A percentile compares a stretch with the other conserved stretches of the same genome.
Evolutionary conservation across 2,797 vertebrate genomes (phyloP).

Genomic region (Phataginus tetradactyla): DNA sequence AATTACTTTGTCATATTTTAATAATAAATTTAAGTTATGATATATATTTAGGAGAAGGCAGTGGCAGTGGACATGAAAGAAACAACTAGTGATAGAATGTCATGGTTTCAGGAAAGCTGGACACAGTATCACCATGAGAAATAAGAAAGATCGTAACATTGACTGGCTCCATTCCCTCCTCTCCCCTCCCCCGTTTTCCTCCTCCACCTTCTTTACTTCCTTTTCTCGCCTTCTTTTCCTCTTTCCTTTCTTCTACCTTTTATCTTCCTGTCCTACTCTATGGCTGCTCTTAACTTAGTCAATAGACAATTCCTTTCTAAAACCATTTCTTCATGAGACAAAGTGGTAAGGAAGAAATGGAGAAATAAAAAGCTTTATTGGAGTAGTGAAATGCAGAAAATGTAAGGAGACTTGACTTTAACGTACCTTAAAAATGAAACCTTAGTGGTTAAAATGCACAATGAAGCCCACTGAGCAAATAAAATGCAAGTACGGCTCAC

Average conservation of each 20-base stretch:
- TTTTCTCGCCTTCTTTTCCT: too few relatives aligned
- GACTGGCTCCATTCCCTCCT: not conserved
- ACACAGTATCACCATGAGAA: not conserved
- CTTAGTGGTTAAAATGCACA: not conserved
- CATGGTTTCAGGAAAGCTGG: not conserved
- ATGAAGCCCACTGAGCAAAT: constrained; percentile 41
- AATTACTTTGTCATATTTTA: not conserved
- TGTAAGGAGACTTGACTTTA: not conserved
- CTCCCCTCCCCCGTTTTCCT: not conserved
- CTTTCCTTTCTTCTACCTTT: not conserved
- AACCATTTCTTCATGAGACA: not conserved
- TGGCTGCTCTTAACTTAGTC: not conserved
- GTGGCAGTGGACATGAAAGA: not conserved
- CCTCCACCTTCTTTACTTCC: too few relatives aligned
- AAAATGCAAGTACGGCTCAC: constrained; percentile 37
- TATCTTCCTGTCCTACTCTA: not conserved
- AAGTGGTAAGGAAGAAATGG: not conserved
- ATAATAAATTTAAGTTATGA: not conserved
- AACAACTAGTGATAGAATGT: not conserved
- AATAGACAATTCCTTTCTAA: not conserved
- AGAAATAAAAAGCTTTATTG: not conserved
- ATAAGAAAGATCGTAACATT: not conserved
- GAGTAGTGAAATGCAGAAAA: not conserved
- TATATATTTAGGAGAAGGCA: not conserved
- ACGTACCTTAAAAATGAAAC: not conserved